phyloP scores from a whole-genome alignment of 2,888 invertebrate genomes.

The Caenorhabditis afra region DNA sequence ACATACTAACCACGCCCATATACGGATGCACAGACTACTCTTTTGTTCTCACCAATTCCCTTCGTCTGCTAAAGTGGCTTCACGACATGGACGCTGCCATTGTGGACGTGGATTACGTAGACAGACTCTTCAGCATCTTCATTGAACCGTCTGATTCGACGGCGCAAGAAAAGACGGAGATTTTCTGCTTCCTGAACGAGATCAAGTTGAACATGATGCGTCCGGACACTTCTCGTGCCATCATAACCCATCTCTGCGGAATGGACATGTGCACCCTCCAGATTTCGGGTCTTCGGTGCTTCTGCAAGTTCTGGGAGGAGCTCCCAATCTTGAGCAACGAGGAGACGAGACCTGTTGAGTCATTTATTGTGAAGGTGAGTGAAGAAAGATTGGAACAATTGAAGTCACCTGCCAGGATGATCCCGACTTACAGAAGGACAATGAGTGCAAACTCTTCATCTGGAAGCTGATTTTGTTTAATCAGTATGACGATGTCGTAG shows the following conservation, averaged over 20 bases:
- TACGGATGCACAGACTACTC: conserved; percentile 49
- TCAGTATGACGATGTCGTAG: conserved; percentile 51
- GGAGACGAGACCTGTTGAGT: conserved; percentile 32
- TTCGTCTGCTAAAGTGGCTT: conserved; percentile 51
- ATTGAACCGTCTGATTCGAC: conserved; percentile 27
- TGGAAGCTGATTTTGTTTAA: conserved; percentile 61
- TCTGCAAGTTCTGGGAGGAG: conserved; percentile 54
- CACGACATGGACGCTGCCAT: conserved; percentile 35
- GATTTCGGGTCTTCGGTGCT: conserved; percentile 50
- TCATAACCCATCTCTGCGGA: conserved; percentile 39
- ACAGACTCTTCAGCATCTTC: conserved; percentile 45
- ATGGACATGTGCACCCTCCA: conserved; percentile 44
- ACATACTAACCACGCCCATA: conserved; percentile 26
- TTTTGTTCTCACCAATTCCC: conserved; percentile 43
- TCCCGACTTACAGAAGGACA: conserved; percentile 30
- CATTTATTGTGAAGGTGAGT: conserved; percentile 34
- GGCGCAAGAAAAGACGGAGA: conserved; percentile 46
- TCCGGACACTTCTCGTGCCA: conserved; percentile 26
- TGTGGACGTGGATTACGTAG: conserved; percentile 41
- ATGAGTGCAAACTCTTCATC: conserved; percentile 46
- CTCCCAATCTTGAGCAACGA: conserved; percentile 45
- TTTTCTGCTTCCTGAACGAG: conserved; percentile 48
- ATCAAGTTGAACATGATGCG: conserved; percentile 21
- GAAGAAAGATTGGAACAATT: too few relatives aligned
- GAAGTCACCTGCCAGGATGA: not conserved